These are phyloP conservation scores for Muraenolepis orangiensis DNA, from an alignment of 2,797 vertebrate genomes.

Conservation along the genomic window DNA sequence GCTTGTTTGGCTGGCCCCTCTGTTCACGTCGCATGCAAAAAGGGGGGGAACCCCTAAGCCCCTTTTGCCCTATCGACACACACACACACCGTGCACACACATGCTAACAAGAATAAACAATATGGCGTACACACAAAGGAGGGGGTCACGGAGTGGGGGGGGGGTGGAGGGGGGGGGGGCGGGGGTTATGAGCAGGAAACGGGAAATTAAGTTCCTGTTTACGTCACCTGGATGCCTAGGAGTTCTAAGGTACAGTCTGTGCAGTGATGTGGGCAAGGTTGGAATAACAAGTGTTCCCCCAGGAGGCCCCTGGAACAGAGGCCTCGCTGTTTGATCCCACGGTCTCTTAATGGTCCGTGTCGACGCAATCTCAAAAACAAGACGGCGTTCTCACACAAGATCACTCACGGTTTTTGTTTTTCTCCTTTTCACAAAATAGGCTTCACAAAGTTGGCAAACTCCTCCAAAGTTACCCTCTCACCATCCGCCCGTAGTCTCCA, in stretches of 20 bases:
- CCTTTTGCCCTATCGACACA: constrained; percentile 29
- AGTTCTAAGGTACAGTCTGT: constrained; percentile 16
- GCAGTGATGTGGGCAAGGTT: constrained; percentile 53
- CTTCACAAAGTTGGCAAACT: constrained; percentile 18
- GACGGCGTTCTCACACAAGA: constrained; percentile 45
- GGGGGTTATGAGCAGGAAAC: constrained; percentile 67
- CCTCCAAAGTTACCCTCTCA: too few relatives aligned
- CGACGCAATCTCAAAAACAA: constrained; percentile 4
- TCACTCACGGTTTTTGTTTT: constrained; percentile 51
- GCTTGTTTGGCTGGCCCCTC: constrained; percentile 15
- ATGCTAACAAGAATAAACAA: constrained; percentile 36
- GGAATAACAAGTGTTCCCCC: constrained; percentile 56
- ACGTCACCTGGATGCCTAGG: constrained; percentile 26
- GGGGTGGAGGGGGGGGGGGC: constrained; percentile 47
- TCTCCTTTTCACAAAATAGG: constrained; percentile 48
- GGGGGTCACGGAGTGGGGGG: constrained; percentile 45
- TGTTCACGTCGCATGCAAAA: constrained; percentile 24
- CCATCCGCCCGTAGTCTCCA: background rate
- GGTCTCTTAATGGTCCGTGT: constrained; percentile 7
- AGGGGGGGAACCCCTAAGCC: background rate
- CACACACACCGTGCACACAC: constrained; percentile 2
- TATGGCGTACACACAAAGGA: constrained; percentile 44
- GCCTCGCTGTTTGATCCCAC: constrained; percentile 31
- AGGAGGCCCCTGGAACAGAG: constrained; percentile 40
- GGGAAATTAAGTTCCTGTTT: constrained; percentile 69